These are phyloP conservation scores for Caretta caretta DNA, from an alignment of 2,113 vertebrate species.

Conservation along the genomic window DNA sequence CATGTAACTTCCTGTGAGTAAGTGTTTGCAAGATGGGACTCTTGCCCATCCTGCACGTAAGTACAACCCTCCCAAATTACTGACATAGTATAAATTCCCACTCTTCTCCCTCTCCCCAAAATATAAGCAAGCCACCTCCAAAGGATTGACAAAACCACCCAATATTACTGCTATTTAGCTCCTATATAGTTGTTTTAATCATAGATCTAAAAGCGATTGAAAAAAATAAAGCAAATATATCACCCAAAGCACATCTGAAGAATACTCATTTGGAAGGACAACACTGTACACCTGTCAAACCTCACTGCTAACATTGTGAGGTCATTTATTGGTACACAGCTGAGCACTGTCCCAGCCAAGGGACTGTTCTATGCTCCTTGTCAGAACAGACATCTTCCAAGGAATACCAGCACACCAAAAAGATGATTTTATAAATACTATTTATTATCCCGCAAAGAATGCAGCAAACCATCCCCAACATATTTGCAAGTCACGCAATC, in stretches of 20 bases:
- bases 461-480: conserved; percentile 43
- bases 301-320: neutral
- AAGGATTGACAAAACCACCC: neutral
- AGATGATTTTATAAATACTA: conserved; percentile 47
- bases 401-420: conserved; percentile 44
- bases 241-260: neutral
- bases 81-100: neutral
- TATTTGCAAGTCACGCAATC: conserved; percentile 32
- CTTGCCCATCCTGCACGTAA: neutral
- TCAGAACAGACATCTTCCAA: conserved; percentile 4
- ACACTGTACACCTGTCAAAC: neutral
- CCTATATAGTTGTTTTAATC: neutral
- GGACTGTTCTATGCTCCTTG: neutral
- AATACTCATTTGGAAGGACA: accelerated
- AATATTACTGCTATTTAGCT: neutral
- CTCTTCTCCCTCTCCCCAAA: neutral
- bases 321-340: neutral
- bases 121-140: neutral
- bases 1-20: neutral
- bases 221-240: neutral
- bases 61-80: neutral
- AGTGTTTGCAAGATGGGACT: neutral
- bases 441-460: conserved; percentile 48
- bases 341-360: neutral
- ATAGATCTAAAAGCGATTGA: neutral